These are phyloP conservation scores for Sinocyclocheilus maitianheensis DNA, from an alignment of 2,113 vertebrate species.

Conservation along the genomic window DNA sequence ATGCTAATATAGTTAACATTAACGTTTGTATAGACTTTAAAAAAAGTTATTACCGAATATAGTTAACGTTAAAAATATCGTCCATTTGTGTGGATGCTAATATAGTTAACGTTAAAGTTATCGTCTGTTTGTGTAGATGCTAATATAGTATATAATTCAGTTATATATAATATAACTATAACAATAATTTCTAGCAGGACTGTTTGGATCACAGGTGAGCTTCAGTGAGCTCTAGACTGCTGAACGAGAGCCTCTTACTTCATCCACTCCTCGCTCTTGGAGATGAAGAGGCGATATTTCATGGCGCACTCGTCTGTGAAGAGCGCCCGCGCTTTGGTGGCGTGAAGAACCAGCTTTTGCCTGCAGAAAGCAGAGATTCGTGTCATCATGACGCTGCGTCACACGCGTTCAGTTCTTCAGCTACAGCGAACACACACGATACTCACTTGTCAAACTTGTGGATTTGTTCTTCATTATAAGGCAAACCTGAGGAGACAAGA, in stretches of 20 bases:
- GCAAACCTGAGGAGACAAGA: constrained; percentile 68
- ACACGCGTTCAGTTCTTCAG: not conserved
- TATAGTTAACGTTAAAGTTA: no score
- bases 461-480: constrained; percentile 83
- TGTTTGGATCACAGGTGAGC: no score
- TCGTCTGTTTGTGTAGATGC: no score
- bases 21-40: no score
- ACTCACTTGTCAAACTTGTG: constrained; percentile 83
- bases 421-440: not conserved
- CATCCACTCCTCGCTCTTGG: constrained; percentile 92
- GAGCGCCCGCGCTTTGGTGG: constrained; percentile 86
- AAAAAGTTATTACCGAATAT: no score
- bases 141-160: no score
- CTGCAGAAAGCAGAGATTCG: constrained; percentile 70
- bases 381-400: not conserved
- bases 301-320: constrained; percentile 94
- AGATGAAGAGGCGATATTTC: constrained; percentile 90
- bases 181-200: no score
- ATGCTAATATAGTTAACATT: no score
- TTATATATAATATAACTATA: no score
- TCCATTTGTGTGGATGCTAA: no score
- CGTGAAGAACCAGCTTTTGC: constrained; percentile 91
- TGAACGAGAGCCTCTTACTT: constrained; percentile 72
- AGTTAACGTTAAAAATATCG: no score
- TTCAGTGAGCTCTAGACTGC: not conserved